Conservation (phyloP, 2,888 invertebrate species). For the Trypoxylon attenuatum region DNA sequence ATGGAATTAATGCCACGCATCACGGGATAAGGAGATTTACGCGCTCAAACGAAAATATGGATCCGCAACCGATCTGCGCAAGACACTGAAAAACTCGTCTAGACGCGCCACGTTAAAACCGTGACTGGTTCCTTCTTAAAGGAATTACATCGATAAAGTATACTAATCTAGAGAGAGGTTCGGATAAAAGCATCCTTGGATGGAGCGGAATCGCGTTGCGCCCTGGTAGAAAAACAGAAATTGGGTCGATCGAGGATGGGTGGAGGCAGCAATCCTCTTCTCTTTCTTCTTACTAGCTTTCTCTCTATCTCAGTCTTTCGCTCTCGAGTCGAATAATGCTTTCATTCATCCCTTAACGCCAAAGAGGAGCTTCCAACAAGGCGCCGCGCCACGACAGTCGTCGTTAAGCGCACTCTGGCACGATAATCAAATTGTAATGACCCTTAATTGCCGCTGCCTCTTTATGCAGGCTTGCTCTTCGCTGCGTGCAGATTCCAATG, state of each 20-base stretch:
- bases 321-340: background rate
- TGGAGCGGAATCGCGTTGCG: no score
- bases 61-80: background rate
- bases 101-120: background rate
- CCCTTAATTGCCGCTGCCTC: conserved; percentile 31
- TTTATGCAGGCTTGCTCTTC: no score
- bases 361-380: conserved; percentile 2
- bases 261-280: no score
- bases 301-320: no score
- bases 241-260: conserved; percentile 43
- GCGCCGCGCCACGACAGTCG: conserved; percentile 13
- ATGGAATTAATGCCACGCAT: background rate
- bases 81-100: background rate
- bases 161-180: conserved; percentile 25
- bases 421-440: conserved; percentile 48
- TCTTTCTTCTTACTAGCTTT: conserved; percentile 36
- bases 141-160: conserved; percentile 40
- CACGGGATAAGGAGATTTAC: background rate
- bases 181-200: background rate
- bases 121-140: conserved; percentile 6
- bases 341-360: background rate
- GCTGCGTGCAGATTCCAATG: no score
- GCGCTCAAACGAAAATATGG: background rate
- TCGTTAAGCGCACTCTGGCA: conserved; percentile 19
- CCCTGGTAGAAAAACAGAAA: conserved; percentile 37